A percentile compares a stretch with the other conserved stretches of the same genome.
Conservation (phyloP, 2,113 vertebrate species). For the Prionailurus bengalensis region DNA sequence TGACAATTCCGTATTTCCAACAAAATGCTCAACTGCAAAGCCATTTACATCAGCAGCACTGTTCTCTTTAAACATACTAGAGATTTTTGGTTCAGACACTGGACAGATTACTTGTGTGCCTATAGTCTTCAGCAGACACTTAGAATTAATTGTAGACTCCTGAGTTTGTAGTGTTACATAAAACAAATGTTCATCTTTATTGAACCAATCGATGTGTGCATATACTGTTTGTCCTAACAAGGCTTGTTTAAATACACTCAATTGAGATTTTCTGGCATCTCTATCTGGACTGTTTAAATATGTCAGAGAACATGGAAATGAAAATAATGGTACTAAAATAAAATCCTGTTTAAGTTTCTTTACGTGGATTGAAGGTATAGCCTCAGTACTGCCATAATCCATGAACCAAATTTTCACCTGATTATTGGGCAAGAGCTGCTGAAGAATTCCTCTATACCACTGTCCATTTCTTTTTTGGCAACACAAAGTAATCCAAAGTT, state of each 20-base stretch:
- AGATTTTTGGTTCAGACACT: neutral
- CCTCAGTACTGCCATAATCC: slow-evolving; percentile 93
- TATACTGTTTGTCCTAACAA: slow-evolving; percentile 89
- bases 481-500: slow-evolving; percentile 93
- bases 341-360: slow-evolving; percentile 90
- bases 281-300: slow-evolving; percentile 84
- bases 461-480: slow-evolving; percentile 91
- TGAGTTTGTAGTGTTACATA: slow-evolving; percentile 87
- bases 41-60: neutral
- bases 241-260: slow-evolving; percentile 88
- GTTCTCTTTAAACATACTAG: neutral
- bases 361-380: slow-evolving; percentile 88
- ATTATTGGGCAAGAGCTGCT: slow-evolving; percentile 89
- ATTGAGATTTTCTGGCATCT: slow-evolving; percentile 85
- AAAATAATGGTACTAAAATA: slow-evolving; percentile 89
- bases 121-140: slow-evolving; percentile 44
- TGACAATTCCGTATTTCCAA: slow-evolving; percentile 28
- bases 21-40: neutral
- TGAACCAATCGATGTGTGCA: slow-evolving; percentile 86
- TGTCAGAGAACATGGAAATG: slow-evolving; percentile 92
- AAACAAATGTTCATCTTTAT: slow-evolving; percentile 86
- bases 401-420: slow-evolving; percentile 92
- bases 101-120: neutral
- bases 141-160: slow-evolving; percentile 39
- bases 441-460: slow-evolving; percentile 95